Percentiles rank a stretch among this genome's conserved stretches.
phyloP scores from a whole-genome alignment of 2,888 invertebrate genomes.

The Malachius bipustulatus region DNA sequence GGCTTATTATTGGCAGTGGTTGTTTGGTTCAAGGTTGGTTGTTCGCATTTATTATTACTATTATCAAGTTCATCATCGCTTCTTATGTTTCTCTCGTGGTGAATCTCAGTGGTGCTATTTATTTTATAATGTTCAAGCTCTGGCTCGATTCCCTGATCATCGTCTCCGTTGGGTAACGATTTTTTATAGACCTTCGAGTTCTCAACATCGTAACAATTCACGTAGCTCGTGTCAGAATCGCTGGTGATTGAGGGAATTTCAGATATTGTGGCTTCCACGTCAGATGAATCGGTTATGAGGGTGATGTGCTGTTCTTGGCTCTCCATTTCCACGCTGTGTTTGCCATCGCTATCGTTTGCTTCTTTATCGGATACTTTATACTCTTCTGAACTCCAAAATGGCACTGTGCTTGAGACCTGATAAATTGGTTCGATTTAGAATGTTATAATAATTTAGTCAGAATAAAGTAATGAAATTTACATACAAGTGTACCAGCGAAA shows the following conservation, averaged over 20 bases:
- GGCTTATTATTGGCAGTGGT: neutral
- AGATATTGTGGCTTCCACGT: slow-evolving; percentile 11
- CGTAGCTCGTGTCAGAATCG: slow-evolving; percentile 34
- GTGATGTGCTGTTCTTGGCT: no score
- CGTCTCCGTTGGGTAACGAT: slow-evolving; percentile 13
- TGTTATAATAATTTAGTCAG: no score
- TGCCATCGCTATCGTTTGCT: no score
- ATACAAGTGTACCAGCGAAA: no score
- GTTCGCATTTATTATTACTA: slow-evolving; percentile 4
- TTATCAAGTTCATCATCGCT: neutral
- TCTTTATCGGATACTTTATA: no score
- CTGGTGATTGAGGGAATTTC: slow-evolving; percentile 35
- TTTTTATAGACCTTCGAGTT: slow-evolving; percentile 28
- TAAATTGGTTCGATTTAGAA: no score
- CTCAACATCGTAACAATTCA: slow-evolving; percentile 33
- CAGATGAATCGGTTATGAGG: no score
- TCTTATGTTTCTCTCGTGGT: slow-evolving; percentile 1
- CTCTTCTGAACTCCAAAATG: no score
- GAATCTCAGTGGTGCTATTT: neutral
- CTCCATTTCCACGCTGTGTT: no score
- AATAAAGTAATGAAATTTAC: no score
- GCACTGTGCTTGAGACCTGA: no score
- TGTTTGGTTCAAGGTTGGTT: neutral
- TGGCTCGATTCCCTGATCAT: slow-evolving; percentile 11
- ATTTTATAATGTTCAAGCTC: neutral